phyloP scores from a whole-genome alignment of 2,888 invertebrate genomes.

The Clanis bilineata region DNA sequence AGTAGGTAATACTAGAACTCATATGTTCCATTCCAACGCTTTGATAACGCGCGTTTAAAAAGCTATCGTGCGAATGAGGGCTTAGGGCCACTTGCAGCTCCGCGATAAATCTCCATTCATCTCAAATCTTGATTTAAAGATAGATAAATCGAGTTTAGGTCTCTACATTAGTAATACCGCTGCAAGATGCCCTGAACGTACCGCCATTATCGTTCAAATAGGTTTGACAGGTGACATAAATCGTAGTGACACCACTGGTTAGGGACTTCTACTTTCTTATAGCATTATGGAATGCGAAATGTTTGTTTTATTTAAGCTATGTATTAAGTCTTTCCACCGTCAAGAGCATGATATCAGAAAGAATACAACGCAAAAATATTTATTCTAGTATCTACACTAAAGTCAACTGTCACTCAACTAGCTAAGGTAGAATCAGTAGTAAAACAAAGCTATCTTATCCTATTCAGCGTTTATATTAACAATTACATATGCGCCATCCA shows the following conservation, averaged over 20 bases:
- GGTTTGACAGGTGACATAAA: neutral
- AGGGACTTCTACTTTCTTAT: neutral
- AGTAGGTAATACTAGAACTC: too few species aligned
- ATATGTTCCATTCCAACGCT: too few species aligned
- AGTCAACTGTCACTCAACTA: constrained; percentile 21
- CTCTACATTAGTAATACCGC: too few species aligned
- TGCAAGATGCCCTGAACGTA: too few species aligned
- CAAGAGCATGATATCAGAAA: neutral
- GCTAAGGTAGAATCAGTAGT: constrained; percentile 24
- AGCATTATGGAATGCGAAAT: too few species aligned
- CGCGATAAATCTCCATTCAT: too few species aligned
- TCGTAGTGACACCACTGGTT: too few species aligned
- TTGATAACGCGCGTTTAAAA: too few species aligned
- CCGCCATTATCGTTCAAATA: neutral
- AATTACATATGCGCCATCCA: constrained; percentile 45
- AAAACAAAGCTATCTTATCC: constrained; percentile 42
- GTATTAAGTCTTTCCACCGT: neutral
- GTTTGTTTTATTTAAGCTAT: neutral
- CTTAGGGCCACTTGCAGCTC: too few species aligned
- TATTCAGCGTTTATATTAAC: constrained; percentile 45
- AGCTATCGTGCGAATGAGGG: too few species aligned
- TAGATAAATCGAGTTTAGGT: too few species aligned
- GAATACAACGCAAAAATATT: constrained; percentile 1
- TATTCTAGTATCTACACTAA: constrained; percentile 25
- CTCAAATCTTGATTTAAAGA: too few species aligned